A percentile compares a stretch with the other conserved stretches of the same genome.
These are phyloP conservation scores for Siderastrea radians DNA, from an alignment of 92 coral and sea anemone species.

Conservation along the genomic window DNA sequence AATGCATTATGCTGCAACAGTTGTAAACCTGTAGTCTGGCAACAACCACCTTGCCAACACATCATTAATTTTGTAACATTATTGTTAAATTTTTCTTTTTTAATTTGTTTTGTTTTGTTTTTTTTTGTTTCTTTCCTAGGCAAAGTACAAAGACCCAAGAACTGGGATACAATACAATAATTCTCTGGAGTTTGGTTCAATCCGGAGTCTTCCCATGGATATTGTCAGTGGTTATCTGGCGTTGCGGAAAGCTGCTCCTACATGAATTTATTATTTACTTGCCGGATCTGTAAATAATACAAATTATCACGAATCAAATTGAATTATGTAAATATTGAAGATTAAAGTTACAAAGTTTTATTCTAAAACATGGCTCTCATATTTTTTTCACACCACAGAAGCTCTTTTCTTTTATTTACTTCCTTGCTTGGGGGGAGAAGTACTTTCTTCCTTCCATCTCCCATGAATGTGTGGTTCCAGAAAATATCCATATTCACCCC, in stretches of 20 bases:
- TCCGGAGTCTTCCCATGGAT: conserved; percentile 93
- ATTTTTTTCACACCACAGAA: background rate
- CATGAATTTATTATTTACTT: background rate
- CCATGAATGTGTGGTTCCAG: no score
- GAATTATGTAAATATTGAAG: conserved; percentile 8
- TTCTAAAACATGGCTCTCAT: background rate
- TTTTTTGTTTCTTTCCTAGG: conserved; percentile 63
- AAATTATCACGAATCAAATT: background rate
- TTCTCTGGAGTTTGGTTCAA: conserved; percentile 90
- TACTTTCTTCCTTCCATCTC: no score
- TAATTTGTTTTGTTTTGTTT: background rate
- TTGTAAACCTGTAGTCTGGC: no score
- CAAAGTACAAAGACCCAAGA: conserved; percentile 98
- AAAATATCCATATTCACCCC: no score
- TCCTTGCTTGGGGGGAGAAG: no score
- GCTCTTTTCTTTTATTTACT: no score
- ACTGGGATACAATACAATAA: conserved; percentile 93
- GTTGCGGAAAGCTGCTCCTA: conserved; percentile 95
- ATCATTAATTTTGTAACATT: no score
- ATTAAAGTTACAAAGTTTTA: background rate
- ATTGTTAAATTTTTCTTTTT: no score
- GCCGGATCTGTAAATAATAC: background rate
- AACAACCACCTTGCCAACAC: no score
- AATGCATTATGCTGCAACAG: no score
- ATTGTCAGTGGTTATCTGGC: conserved; percentile 94